Base-by-base conservation (phyloP, 2,113 vertebrate genomes). In the Ariopsis seemanni region DNA sequence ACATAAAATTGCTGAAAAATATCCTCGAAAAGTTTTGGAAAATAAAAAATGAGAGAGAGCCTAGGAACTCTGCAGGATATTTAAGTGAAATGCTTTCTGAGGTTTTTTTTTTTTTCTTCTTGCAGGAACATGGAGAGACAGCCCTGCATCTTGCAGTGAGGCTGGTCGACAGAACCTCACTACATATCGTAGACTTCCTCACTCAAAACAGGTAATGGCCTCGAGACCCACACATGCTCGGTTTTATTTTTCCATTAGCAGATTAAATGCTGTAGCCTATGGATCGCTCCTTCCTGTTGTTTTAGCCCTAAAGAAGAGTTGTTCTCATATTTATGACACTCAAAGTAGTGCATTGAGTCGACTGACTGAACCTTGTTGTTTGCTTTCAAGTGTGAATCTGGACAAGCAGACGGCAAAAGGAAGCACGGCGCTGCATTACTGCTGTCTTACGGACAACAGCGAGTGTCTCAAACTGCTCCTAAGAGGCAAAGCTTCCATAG, bases 391-490 rank as follows among this genome's bases (percentile, higher is more conserved):
- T 80, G 96, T 97, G 91, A 99, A 99, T 92, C 93, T 99, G 93
- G 98, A 99, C 79, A 99, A 97, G 88, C 98, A 99, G 92, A 99
- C 98, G 0, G 95, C 94, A 72, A 99, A 97, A 93, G 98, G 98
- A 90, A 99, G 98, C 94, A 97, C 98, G 0, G 98, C 97, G 30
- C 95, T 99, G 89, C 98, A 99, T 91, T 99, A 99, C 92, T 99
- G 98, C 96, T 99, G 98, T 88, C 96, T 99, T 93, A 99, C 98
- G 0, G 98, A 99, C 96, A 99, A 99, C 69, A 97, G 97, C 0
- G 98, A 99, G 93, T 99, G 98, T 95, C 96, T 99, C 90, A 99
- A 99, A 90, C 96, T 99, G 88, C 96, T 99, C 53, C 96, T 99
- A 89, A 95, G 98, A 74, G 98, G 98, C 8, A 99, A 99, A 89